phyloP scores from a whole-genome alignment of 2,797 vertebrate species.

The Steatocranus sp. region DNA sequence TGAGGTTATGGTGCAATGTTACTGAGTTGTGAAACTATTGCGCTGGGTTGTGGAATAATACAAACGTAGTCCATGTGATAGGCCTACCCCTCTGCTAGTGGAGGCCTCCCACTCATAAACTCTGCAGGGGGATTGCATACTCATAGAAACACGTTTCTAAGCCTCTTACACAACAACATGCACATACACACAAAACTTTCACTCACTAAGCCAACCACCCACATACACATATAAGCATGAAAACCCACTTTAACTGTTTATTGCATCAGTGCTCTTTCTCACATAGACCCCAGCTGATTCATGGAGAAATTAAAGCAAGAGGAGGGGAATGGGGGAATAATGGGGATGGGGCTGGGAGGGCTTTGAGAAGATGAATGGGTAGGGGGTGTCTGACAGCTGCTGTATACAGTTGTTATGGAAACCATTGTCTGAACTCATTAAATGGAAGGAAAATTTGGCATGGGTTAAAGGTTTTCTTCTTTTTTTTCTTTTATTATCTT shows the following conservation, averaged over 20 bases:
- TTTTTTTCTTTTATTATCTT: not conserved
- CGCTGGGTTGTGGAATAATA: constrained; percentile 14
- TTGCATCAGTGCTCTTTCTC: constrained; percentile 15
- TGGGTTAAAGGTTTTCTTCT: not conserved
- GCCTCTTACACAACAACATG: not conserved
- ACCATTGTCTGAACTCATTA: constrained; percentile 69
- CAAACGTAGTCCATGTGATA: constrained; percentile 13
- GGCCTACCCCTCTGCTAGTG: constrained; percentile 7
- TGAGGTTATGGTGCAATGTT: constrained; percentile 1
- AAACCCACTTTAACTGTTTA: constrained; percentile 49
- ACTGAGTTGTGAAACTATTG: constrained; percentile 36
- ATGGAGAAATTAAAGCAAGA: not conserved
- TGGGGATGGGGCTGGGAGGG: not conserved
- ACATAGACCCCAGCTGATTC: constrained; percentile 35
- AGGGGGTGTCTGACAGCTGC: constrained; percentile 46
- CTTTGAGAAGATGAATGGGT: not conserved
- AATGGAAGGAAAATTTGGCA: constrained; percentile 3
- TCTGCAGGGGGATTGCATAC: constrained; percentile 7
- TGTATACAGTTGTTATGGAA: constrained; percentile 72
- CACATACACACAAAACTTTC: not conserved
- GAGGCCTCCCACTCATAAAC: constrained; percentile 51
- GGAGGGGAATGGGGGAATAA: not conserved
- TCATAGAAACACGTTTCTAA: constrained; percentile 26
- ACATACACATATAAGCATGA: not conserved
- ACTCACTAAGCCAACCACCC: not conserved